Percentiles rank a stretch among this genome's conserved stretches.
These are phyloP conservation scores for Cephalopterus ornatus DNA, from an alignment of 2,113 vertebrate species.

Conservation along the genomic window DNA sequence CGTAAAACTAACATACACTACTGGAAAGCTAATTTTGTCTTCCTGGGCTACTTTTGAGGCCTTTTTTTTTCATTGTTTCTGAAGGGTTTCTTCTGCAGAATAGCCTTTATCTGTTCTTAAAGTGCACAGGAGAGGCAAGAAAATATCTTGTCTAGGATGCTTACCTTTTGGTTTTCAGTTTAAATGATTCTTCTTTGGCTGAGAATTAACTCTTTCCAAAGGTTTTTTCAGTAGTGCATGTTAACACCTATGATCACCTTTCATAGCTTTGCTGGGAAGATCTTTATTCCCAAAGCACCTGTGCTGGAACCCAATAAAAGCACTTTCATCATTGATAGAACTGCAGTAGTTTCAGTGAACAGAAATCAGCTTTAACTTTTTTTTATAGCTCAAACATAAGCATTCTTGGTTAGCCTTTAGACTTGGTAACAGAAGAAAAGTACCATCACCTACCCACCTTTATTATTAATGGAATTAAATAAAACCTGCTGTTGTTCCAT, in stretches of 20 bases:
- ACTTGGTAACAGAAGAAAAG: neutral
- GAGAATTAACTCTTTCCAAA: neutral
- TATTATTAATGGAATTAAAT: neutral
- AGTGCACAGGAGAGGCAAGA: neutral
- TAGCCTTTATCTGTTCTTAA: neutral
- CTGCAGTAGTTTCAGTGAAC: neutral
- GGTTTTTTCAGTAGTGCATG: neutral
- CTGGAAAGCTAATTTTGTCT: conserved; percentile 23
- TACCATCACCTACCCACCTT: neutral
- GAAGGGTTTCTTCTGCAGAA: neutral
- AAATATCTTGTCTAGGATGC: neutral
- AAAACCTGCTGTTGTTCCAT: neutral
- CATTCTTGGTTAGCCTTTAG: neutral
- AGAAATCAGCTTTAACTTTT: neutral
- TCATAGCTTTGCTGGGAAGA: neutral
- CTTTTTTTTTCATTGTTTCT: neutral
- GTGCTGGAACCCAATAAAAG: neutral
- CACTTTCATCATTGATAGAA: neutral
- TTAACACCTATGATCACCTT: neutral
- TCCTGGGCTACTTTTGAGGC: neutral
- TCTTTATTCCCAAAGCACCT: neutral
- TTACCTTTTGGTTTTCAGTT: neutral
- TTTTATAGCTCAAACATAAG: neutral
- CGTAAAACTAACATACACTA: neutral
- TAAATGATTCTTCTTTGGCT: neutral